Evolutionary conservation across 2,888 invertebrate genomes (phyloP), one percentile per base, ranked within the genome.

Genomic region (Rosalia funebris): DNA sequence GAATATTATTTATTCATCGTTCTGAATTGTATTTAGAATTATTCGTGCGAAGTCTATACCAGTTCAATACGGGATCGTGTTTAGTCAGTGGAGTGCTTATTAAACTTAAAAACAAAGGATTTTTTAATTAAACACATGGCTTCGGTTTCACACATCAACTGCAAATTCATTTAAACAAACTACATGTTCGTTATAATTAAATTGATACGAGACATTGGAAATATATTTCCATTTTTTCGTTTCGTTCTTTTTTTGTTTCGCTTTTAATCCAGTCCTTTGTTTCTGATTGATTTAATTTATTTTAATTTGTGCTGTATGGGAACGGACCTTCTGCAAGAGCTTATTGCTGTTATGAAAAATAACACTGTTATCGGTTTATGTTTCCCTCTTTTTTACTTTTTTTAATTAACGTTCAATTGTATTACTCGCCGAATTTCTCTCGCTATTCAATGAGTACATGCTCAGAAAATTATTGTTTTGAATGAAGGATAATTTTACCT

Each of bases 31-130:
- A 74, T 77, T 76, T 76, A 75, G 71, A 77, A 74, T 76, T 76
- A 76, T 74, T 76, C 75, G 77, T 76, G 75, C 75, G 75, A 72
- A 71, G 71, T 75, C 75, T 75, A 75, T 74, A 69, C 74, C 71
- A 68, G 71, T 68, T 74, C 75, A 75, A 75, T 75, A 72, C 66
- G 67, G 72, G 72, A 65, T 74, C 73, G 76, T 76, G 76, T 77
- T 76, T 77, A 75, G 74, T 72, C 75, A 76, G 63, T 71, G 73
- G 75, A 78, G 78, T 78, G 79, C 79, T 81, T 80, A 81, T 80
- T 81, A 81, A 79, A 79, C 78, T 80, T 78, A 80, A 80, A 79
- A 79, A 80, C 80, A 81, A 81, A 79, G 77, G 79, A 79, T 79
- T 81, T 81, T 81, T 81, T 80, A 81, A 81, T 81, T 81, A 80